phyloP scores from a whole-genome alignment of 2,888 invertebrate genomes.

The Aspidiotus rigidus region DNA sequence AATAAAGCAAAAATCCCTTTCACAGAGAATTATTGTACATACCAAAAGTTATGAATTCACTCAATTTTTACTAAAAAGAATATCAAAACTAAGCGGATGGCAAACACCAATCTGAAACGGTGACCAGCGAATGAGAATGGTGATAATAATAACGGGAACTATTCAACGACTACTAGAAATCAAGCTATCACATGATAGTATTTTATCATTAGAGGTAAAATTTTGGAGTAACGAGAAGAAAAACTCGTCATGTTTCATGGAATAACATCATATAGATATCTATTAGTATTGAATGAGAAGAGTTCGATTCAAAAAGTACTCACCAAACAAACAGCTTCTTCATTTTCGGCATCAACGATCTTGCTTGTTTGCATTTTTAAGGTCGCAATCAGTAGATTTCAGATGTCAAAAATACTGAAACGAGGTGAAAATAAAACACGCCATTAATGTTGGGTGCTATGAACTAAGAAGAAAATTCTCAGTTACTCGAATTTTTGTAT shows the following conservation, averaged over 20 bases:
- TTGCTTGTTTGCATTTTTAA: slow-evolving; percentile 25
- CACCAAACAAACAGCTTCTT: slow-evolving; percentile 31
- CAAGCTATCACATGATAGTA: too few species aligned
- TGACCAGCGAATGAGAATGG: neutral
- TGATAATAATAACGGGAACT: neutral
- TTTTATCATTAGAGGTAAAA: too few species aligned
- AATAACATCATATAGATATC: neutral
- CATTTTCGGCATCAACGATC: slow-evolving; percentile 26
- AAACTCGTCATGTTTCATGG: neutral
- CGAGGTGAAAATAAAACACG: too few species aligned
- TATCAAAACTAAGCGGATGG: neutral
- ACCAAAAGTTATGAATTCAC: neutral
- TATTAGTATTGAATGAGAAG: neutral
- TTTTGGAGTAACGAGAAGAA: too few species aligned
- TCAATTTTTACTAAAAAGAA: neutral
- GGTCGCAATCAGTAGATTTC: too few species aligned
- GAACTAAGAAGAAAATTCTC: too few species aligned
- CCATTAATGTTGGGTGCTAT: too few species aligned
- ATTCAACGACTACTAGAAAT: neutral
- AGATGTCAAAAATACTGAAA: too few species aligned
- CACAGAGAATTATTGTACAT: neutral
- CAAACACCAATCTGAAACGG: neutral
- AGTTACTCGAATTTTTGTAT: too few species aligned
- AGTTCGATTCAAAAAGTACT: slow-evolving; percentile 4
- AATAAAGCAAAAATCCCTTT: too few species aligned